Base-by-base conservation (phyloP, 2,797 vertebrate species). In the Falco berigora region DNA sequence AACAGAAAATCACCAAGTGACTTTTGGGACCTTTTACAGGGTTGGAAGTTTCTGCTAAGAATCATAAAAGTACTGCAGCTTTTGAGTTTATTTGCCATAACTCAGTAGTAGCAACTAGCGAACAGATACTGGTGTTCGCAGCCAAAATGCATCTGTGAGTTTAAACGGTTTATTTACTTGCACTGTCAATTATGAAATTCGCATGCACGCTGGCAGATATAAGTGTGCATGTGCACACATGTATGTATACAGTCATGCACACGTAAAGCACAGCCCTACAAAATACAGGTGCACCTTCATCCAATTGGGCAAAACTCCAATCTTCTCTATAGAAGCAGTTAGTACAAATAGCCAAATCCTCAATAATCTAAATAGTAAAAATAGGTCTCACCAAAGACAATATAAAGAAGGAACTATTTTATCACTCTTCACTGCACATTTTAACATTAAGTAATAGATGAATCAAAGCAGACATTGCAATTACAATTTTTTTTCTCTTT, bases 181-280 rank as follows among this genome's bases (percentile, higher is more conserved):
- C 24, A 63, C 14, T 88, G 95, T 46, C n/a, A 76, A 5, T 67
- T 84, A 73, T 21, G 32, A 78, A 53, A 79, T 84, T 49, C 44
- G 2, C 32, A 21, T 32, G 20, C 11, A 6, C 47, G 14, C n/a
- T 92, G 59, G 50, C 12, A 8, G 36, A 52, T 27, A 12, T 23
- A 12, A 0, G 0, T 42, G 5, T 69, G 36, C 25, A n/a, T 21
- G 18, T 52, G 28, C 10, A 22, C 25, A 28, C 0, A 0, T 73
- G 11, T 71, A 24, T 12, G 2, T 53, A 20, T 40, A 46, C 8
- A 8, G 32, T 14, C 36, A 58, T 6, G 5, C 8, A 38, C 18
- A 38, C 16, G 4, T 44, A 69, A 90, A 72, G 22, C 34, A 68
- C 50, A 68, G 17, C 14, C 58, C n/a, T 40, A 44, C 2, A 19